These are phyloP conservation scores for Agrilus cyanescens DNA, from an alignment of 2,888 invertebrate species.

Conservation along the genomic window DNA sequence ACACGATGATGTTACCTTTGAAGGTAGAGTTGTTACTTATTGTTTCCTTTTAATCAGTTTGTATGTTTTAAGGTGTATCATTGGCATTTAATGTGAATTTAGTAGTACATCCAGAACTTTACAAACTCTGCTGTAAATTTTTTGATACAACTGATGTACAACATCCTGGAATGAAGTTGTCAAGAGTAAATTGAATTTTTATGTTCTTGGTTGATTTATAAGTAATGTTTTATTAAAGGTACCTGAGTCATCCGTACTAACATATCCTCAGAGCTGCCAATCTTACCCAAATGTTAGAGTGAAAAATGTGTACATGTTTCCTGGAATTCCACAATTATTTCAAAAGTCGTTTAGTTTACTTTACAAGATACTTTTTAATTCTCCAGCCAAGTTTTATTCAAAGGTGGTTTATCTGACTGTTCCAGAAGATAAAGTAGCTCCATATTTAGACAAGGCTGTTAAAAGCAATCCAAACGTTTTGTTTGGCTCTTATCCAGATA, in stretches of 20 bases:
- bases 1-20: constrained; percentile 66
- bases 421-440: constrained; percentile 36
- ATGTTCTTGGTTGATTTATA: background rate
- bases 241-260: constrained; percentile 36
- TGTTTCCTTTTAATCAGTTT: background rate
- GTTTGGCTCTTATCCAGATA: constrained; percentile 43
- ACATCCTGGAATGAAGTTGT: constrained; percentile 35
- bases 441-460: constrained; percentile 32
- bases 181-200: constrained; percentile 22
- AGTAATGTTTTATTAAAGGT: constrained; percentile 33
- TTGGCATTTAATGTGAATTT: constrained; percentile 40
- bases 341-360: constrained; percentile 31
- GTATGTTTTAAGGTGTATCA: constrained; percentile 36
- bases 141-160: constrained; percentile 32
- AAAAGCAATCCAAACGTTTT: constrained; percentile 37
- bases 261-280: constrained; percentile 29
- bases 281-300: constrained; percentile 39
- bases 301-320: constrained; percentile 56
- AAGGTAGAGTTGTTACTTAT: constrained; percentile 35
- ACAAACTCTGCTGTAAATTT: constrained; percentile 34
- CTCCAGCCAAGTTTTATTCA: constrained; percentile 31
- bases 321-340: constrained; percentile 52
- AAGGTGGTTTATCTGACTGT: constrained; percentile 36
- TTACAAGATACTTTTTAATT: constrained; percentile 31
- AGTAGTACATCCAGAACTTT: constrained; percentile 35